Evolutionary conservation across 2,113 vertebrate species (phyloP).

Genomic region (Barnardius zonarius): DNA sequence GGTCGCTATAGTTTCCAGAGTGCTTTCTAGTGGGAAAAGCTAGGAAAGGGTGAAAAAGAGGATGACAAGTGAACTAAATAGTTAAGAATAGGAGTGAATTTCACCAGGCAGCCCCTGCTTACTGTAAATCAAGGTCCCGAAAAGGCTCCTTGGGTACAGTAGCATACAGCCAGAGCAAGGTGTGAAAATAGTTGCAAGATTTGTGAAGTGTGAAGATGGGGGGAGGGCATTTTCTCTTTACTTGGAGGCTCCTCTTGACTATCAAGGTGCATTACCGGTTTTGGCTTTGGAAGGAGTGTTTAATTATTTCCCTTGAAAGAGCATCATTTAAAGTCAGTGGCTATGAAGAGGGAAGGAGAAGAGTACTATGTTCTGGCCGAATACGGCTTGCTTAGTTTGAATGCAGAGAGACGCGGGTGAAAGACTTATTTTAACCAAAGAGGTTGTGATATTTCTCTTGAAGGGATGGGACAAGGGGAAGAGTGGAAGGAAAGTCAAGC

Average conservation of each 20-base stretch:
- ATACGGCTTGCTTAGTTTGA: neutral
- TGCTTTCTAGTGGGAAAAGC: neutral
- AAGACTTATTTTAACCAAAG: neutral
- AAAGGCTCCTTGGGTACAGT: neutral
- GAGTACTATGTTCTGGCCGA: neutral
- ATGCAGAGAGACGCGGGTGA: neutral
- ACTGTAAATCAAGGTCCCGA: neutral
- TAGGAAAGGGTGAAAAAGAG: neutral
- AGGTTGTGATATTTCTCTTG: neutral
- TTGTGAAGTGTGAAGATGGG: neutral
- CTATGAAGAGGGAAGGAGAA: neutral
- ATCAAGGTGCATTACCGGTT: rapidly evolving
- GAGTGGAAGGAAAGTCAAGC: neutral
- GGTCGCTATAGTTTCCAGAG: rapidly evolving
- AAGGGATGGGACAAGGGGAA: neutral
- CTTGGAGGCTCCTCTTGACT: neutral
- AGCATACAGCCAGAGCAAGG: neutral
- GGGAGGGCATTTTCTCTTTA: neutral
- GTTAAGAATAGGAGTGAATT: neutral
- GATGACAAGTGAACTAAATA: neutral
- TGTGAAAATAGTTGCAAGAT: neutral
- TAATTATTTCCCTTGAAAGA: neutral
- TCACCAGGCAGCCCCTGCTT: neutral
- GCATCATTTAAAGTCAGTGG: neutral
- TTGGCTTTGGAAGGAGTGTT: neutral